Evolutionary conservation across 1,140 invertebrate genomes (phyloP).

Genomic region (Diachasma alloeum): DNA sequence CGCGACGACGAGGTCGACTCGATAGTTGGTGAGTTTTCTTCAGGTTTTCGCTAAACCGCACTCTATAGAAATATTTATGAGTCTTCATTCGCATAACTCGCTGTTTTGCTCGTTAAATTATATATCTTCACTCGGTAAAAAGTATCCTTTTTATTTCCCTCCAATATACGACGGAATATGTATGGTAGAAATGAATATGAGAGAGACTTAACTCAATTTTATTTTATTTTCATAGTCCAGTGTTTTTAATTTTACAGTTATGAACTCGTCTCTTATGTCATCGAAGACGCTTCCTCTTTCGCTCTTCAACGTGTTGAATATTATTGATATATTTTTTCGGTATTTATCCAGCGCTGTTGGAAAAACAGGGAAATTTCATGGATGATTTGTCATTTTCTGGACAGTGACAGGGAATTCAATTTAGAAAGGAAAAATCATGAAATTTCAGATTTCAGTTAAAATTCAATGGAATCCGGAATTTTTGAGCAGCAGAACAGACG

Average conservation of each 20-base stretch:
- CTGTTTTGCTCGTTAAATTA: slow-evolving; percentile 17
- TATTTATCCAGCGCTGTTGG: no score
- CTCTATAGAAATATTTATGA: slow-evolving; percentile 27
- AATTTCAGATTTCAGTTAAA: no score
- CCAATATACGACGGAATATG: background rate
- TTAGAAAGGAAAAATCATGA: no score
- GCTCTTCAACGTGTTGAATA: background rate
- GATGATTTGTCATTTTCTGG: no score
- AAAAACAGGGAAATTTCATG: no score
- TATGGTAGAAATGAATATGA: background rate
- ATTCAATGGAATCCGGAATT: no score
- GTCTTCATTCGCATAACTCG: slow-evolving; percentile 8
- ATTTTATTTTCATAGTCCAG: background rate
- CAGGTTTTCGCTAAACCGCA: slow-evolving; percentile 20
- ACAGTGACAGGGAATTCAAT: no score
- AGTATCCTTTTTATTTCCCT: background rate
- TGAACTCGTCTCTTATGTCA: background rate
- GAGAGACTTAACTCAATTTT: background rate
- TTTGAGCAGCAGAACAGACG: no score
- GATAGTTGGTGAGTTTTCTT: slow-evolving; percentile 9
- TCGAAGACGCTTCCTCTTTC: background rate
- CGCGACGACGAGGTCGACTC: background rate
- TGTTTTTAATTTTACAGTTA: background rate
- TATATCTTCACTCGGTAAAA: slow-evolving; percentile 17
- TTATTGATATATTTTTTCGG: background rate